These are phyloP conservation scores for Mormyrus iriodes DNA, from an alignment of 2,113 vertebrate genomes.

Conservation along the genomic window DNA sequence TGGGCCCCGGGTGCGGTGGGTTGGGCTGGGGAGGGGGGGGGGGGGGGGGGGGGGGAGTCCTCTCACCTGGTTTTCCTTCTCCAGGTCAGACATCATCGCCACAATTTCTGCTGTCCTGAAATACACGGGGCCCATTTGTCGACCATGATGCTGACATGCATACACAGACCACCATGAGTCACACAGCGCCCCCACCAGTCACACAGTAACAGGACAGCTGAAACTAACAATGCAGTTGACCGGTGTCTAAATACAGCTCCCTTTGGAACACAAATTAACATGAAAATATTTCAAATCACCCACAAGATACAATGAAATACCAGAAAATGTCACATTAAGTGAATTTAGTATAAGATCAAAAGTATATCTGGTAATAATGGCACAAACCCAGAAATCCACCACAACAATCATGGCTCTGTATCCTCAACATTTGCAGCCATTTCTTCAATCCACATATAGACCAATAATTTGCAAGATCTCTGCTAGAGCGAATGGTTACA, in stretches of 20 bases:
- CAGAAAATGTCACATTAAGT: background rate
- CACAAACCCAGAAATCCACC: background rate
- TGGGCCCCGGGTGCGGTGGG: no score
- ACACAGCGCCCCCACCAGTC: background rate
- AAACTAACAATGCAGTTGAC: background rate
- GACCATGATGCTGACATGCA: background rate
- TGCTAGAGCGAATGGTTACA: background rate
- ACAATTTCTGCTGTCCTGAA: conserved; percentile 82
- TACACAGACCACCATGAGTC: background rate
- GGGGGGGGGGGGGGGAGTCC: background rate
- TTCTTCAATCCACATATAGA: background rate
- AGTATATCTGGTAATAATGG: background rate
- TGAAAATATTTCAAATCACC: background rate
- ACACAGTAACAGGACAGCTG: background rate
- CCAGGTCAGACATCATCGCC: conserved; percentile 83
- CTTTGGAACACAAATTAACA: background rate
- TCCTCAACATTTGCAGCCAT: background rate
- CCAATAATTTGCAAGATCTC: background rate
- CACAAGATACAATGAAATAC: background rate
- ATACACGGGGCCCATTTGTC: conserved; percentile 14
- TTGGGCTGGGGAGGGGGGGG: no score
- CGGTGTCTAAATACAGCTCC: background rate
- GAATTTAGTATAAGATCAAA: background rate
- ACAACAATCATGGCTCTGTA: background rate
- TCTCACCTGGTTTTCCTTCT: conserved; percentile 93